Evolutionary conservation across 2,888 invertebrate genomes (phyloP), one percentile per base, ranked within the genome.

Genomic region (Perithous albicinctus): DNA sequence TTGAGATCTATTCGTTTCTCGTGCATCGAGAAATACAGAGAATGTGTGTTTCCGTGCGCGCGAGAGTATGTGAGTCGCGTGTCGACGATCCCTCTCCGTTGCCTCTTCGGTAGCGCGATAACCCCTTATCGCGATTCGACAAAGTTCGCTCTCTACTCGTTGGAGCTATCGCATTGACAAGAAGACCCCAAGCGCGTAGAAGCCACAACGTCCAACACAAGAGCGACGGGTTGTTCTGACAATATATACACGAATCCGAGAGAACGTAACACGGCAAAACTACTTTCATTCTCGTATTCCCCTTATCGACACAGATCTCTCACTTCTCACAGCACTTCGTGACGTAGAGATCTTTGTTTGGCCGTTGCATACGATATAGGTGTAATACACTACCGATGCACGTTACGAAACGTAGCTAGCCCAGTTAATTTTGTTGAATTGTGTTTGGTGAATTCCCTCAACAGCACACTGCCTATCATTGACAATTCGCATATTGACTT

Each of bases 81-180:
- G 74, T 79, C 79, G 54, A 74, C 69, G 69, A 79, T 79, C 46
- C 63, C 18, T 74, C 51, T 74, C 51, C 61, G 67, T n/a, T 74
- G 61, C 43, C 73, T 72, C 73, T 54, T n/a, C n/a, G 61, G 61
- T 82, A 76, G 77, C 67, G 73, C 84, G 84, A 85, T 85, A 85
- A 77, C 75, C 76, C 51, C 73, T 85, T 85, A 85, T 85, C 84
- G 75, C 80, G 84, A 81, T 81, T 48, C 67, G 54, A 61, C 61
- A 82, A 80, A 80, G 51, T 78, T 79, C 59, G 51, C 48, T 74
- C 41, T 51, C 56, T 54, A 38, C 51, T 54, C 51, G 64, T 59
- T n/a, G n/a, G 78, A 73, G 73, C 67, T 56, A 48, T 51, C 56
- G 51, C 75, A 67, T 66, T 64, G 84, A 73, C 78, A 61, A 76